Evolutionary conservation across 2,888 invertebrate species (phyloP).

Genomic region (Tipula lateralis): DNA sequence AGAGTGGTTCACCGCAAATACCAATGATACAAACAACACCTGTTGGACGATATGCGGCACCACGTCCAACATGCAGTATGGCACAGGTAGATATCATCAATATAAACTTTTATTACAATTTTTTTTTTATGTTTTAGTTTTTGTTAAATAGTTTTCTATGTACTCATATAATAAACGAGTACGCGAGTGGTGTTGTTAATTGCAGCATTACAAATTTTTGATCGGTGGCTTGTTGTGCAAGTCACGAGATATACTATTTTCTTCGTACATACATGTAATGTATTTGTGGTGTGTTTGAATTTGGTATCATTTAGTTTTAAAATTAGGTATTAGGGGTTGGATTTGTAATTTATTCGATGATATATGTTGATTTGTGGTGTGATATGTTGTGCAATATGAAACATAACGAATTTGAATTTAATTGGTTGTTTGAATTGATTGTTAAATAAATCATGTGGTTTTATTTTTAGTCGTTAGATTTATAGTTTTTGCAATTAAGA

Average conservation of each 20-base stretch:
- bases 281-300: neutral
- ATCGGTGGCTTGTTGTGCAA: slow-evolving; percentile 4
- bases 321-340: neutral
- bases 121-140: neutral
- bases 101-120: neutral
- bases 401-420: neutral
- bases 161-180: no score
- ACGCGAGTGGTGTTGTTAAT: neutral
- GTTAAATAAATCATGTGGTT: neutral
- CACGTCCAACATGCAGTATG: slow-evolving; percentile 62
- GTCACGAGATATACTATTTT: neutral
- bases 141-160: neutral
- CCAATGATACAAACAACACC: slow-evolving; percentile 47
- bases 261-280: neutral
- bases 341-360: neutral
- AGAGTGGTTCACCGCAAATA: slow-evolving; percentile 40
- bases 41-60: slow-evolving; percentile 59
- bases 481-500: neutral
- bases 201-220: neutral
- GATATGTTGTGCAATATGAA: neutral
- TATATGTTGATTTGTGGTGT: neutral
- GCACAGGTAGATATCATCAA: slow-evolving; percentile 52
- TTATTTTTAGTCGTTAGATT: neutral
- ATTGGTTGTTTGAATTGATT: neutral
- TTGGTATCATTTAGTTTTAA: neutral